Evolutionary conservation across 2,113 vertebrate species (phyloP), one percentile per base, ranked within the genome.

Genomic region (Barbus barbus): DNA sequence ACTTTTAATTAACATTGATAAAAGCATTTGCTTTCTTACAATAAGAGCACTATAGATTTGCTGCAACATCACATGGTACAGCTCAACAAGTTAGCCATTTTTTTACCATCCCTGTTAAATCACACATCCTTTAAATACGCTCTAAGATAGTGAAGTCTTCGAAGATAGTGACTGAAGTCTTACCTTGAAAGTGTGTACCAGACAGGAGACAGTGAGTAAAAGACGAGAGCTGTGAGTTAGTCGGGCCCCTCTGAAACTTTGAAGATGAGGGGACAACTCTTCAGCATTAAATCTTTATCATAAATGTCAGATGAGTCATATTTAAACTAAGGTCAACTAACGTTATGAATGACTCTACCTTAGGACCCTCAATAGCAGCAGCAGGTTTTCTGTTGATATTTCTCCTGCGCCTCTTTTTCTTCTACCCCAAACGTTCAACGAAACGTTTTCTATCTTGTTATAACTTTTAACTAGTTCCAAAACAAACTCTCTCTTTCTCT

Each of bases 241-340:
- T 83, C 80, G 16, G 33, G 83, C 84, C 87, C 86, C 80, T 84
- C 53, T 44, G 69, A 82, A 65, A n/a, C n/a, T 84, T 72, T 88
- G 84, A 86, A 48, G 81, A 44, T 83, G 53, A 79, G 65, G 63
- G 65, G 76, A 16, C 41, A 73, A 71, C 9, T 84, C 83, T 73
- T 81, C 24, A 83, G 38, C 13, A 24, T 41, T 86, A 60, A 75
- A 67, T 76, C 33, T 41, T 71, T 82, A 36, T 82, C 51, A 77
- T 28, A 89, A 89, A 90, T 89, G 86, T 88, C 87, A 89, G 75
- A 88, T 88, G 89, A 89, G 22, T 90, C 87, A 90, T 88, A 72
- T 60, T 18, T 33, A 67, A 82, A 89, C 82, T 31, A 44, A 6
- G 1, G 9, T 67, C 8, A 28, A 51, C 24, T 3, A 51, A 31